These are phyloP conservation scores for Drosophila pegasa DNA, from an alignment of 2,888 invertebrate genomes.

Conservation along the genomic window DNA sequence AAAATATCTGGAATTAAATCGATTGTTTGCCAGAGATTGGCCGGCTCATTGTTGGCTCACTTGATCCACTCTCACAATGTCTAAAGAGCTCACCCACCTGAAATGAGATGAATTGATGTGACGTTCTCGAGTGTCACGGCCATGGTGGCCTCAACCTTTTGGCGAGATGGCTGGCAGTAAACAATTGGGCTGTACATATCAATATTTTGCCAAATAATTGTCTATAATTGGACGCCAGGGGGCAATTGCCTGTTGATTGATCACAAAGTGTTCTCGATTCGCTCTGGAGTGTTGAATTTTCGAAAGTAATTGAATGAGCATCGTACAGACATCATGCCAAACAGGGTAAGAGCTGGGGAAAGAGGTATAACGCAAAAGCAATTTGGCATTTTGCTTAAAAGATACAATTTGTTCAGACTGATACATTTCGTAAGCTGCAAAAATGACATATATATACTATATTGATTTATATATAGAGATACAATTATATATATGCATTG, in stretches of 20 bases:
- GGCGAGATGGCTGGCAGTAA: conserved; percentile 38
- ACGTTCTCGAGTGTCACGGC: conserved; percentile 56
- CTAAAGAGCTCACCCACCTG: conserved; percentile 56
- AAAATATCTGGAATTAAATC: conserved; percentile 52
- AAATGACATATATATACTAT: background rate
- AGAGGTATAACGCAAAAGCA: background rate
- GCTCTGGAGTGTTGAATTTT: conserved; percentile 43
- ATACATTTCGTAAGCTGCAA: background rate
- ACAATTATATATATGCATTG: background rate
- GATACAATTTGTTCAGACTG: background rate
- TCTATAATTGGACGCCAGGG: conserved; percentile 63
- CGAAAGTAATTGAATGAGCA: conserved; percentile 32
- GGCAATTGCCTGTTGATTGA: conserved; percentile 63
- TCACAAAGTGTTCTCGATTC: conserved; percentile 61
- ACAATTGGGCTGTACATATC: conserved; percentile 31
- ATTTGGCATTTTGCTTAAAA: background rate
- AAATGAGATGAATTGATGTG: conserved; percentile 36
- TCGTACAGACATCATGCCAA: conserved; percentile 13
- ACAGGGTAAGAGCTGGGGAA: conserved; percentile 20
- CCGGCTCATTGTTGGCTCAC: conserved; percentile 42
- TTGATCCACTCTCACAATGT: conserved; percentile 37
- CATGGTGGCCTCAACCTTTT: conserved; percentile 59
- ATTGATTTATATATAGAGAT: background rate
- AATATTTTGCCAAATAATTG: conserved; percentile 76
- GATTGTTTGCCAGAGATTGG: conserved; percentile 57